Conservation (phyloP, 2,888 invertebrate genomes). For the Zaprionus bogoriensis region DNA sequence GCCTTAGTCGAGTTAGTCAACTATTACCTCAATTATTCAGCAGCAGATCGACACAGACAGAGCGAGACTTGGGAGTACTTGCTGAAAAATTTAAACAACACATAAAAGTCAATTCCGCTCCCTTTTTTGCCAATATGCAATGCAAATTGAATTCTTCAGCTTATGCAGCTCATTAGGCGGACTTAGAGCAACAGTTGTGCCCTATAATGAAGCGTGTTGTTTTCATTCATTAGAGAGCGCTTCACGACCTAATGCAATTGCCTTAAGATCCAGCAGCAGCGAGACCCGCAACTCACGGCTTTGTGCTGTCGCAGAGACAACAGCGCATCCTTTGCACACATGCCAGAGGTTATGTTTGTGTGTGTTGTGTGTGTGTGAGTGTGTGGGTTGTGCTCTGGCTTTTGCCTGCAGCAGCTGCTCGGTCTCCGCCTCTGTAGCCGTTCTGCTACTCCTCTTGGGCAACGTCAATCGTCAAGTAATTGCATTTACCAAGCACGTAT, state of each 20-base stretch:
- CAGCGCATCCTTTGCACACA: constrained; percentile 23
- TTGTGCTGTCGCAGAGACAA: neutral
- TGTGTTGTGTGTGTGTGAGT: constrained; percentile 5
- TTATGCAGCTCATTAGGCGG: constrained; percentile 35
- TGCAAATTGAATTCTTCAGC: constrained; percentile 41
- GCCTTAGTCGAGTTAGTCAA: neutral
- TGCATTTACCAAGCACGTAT: constrained; percentile 76
- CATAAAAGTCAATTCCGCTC: neutral
- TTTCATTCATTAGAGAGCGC: constrained; percentile 58
- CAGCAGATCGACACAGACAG: neutral
- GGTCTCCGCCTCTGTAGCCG: constrained; percentile 8
- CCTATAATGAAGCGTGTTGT: constrained; percentile 37
- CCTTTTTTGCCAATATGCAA: constrained; percentile 1
- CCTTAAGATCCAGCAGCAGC: constrained; percentile 23
- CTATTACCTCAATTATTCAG: neutral
- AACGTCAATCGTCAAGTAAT: constrained; percentile 74
- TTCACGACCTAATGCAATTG: constrained; percentile 61
- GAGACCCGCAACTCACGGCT: constrained; percentile 14
- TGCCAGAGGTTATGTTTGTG: neutral
- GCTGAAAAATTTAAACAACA: neutral
- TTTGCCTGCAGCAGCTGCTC: constrained; percentile 6
- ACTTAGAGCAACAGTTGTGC: constrained; percentile 59
- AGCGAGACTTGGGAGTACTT: no score
- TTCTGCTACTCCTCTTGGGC: constrained; percentile 20
- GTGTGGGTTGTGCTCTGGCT: constrained; percentile 17